A percentile compares a stretch with the other conserved stretches of the same genome.
Conservation (phyloP, 2,888 invertebrate species). For the Aporophyla nigra region DNA sequence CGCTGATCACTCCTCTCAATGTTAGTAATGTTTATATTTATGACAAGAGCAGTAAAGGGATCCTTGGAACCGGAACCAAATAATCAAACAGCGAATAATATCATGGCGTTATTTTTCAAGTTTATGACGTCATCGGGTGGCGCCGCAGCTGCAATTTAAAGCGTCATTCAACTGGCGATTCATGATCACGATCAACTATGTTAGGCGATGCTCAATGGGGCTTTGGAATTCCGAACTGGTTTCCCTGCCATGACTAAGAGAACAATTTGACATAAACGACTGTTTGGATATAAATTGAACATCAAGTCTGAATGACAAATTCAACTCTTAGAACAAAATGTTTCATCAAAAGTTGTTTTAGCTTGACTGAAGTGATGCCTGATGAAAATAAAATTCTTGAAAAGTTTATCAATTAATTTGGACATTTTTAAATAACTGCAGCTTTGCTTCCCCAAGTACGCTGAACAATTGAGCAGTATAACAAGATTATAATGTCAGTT, state of each 20-base stretch:
- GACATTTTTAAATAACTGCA: not conserved
- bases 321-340: not conserved
- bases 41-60: slow-evolving; percentile 48
- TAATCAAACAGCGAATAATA: slow-evolving; percentile 62
- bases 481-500: slow-evolving; percentile 56
- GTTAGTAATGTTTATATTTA: slow-evolving; percentile 50
- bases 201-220: slow-evolving; percentile 37
- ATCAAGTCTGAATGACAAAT: not conserved
- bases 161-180: slow-evolving; percentile 66
- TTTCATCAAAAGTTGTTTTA: not conserved
- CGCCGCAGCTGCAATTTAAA: slow-evolving; percentile 65
- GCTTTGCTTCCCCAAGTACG: slow-evolving; percentile 2
- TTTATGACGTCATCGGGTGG: slow-evolving; percentile 65
- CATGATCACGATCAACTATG: slow-evolving; percentile 58
- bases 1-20: slow-evolving; percentile 40
- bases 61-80: slow-evolving; percentile 56
- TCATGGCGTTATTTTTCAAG: slow-evolving; percentile 56
- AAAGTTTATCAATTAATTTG: not conserved
- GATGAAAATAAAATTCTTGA: not conserved
- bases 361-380: not conserved
- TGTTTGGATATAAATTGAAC: not conserved
- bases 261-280: slow-evolving; percentile 21
- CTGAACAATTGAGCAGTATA: slow-evolving; percentile 48
- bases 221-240: slow-evolving; percentile 23
- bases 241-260: slow-evolving; percentile 3